Conservation (phyloP, 2,113 vertebrate species). For the Procavia capensis region DNA sequence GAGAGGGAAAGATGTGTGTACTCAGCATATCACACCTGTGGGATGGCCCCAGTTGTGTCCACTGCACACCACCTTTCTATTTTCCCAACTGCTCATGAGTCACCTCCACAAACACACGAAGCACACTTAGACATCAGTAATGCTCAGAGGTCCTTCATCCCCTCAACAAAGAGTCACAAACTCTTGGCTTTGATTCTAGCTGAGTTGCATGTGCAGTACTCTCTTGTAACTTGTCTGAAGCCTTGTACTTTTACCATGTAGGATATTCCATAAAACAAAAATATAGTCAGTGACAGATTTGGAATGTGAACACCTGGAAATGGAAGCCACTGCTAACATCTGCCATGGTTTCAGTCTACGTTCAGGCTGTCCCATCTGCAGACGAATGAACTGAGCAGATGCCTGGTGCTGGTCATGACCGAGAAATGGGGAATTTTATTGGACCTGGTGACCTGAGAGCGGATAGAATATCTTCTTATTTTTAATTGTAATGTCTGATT, state of each 20-base stretch:
- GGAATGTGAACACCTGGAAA: background rate
- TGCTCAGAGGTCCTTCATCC: background rate
- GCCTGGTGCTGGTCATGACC: background rate
- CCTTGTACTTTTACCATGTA: background rate
- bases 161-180: background rate
- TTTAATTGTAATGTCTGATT: background rate
- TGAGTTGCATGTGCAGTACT: too few relatives aligned
- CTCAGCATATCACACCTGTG: background rate
- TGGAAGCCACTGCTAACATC: background rate
- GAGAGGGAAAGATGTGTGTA: fast-evolving
- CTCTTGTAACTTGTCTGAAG: background rate
- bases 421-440: conserved; percentile 25
- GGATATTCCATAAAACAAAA: background rate
- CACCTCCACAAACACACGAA: background rate
- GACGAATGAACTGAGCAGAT: background rate
- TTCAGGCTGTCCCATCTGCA: background rate
- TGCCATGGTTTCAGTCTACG: background rate
- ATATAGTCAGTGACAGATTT: background rate
- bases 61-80: too few relatives aligned
- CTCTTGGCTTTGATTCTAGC: background rate
- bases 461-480: conserved; percentile 18
- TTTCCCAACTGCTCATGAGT: background rate
- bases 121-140: background rate
- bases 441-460: conserved; percentile 50
- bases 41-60: background rate